These are phyloP conservation scores for Amphimallon solstitiale DNA, from an alignment of 2,888 invertebrate species.

Conservation along the genomic window DNA sequence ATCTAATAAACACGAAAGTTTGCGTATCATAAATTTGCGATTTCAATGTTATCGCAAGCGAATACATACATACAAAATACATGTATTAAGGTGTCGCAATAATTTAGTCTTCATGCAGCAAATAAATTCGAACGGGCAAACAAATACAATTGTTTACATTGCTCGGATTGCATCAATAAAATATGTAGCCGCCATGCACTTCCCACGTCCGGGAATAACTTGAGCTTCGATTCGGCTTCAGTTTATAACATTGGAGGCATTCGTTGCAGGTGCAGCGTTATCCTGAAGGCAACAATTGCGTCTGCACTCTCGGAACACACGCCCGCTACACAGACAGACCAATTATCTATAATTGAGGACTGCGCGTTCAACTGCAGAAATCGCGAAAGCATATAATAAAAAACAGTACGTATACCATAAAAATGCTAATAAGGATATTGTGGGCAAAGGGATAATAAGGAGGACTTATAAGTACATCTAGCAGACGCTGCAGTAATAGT, in stretches of 20 bases:
- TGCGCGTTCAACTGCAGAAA: slow-evolving; percentile 12
- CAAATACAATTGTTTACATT: too few species aligned
- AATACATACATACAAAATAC: too few species aligned
- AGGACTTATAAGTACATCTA: slow-evolving; percentile 11
- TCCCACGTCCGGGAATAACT: background rate
- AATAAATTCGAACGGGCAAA: too few species aligned
- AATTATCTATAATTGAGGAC: slow-evolving; percentile 27
- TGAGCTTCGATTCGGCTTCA: background rate
- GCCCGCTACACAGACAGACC: slow-evolving; percentile 5
- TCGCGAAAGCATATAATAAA: slow-evolving; percentile 21
- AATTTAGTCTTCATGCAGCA: too few species aligned
- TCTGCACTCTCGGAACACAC: slow-evolving; percentile 1
- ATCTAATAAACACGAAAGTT: too few species aligned
- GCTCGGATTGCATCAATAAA: background rate
- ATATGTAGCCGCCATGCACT: background rate
- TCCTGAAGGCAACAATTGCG: background rate
- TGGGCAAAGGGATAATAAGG: slow-evolving; percentile 21
- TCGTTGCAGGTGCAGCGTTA: slow-evolving; percentile 19
- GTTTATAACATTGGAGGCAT: background rate
- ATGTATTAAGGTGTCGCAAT: too few species aligned
- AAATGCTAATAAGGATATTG: slow-evolving; percentile 36
- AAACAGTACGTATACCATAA: slow-evolving; percentile 16
- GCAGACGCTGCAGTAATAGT: slow-evolving; percentile 8
- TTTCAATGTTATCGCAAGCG: too few species aligned
- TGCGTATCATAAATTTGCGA: too few species aligned